Conservation (phyloP, 2,888 invertebrate genomes). For the Sisyra terminalis region DNA sequence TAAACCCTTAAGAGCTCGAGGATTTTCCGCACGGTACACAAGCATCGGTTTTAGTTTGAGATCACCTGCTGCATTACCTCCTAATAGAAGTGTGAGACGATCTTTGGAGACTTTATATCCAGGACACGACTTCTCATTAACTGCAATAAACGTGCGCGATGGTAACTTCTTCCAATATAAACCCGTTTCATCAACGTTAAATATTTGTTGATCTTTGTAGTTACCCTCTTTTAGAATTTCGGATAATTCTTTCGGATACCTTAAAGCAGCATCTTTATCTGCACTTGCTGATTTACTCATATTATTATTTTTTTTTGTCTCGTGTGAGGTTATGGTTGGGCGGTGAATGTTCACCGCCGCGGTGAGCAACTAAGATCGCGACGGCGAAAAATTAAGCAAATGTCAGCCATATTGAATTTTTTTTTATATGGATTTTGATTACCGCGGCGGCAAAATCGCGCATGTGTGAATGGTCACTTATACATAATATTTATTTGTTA, state of each 20-base stretch:
- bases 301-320: too few relatives aligned
- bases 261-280: neutral
- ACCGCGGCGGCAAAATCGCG: too few relatives aligned
- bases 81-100: constrained; percentile 17
- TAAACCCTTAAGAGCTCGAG: constrained; percentile 15
- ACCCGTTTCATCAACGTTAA: constrained; percentile 13
- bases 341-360: too few relatives aligned
- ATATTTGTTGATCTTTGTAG: constrained; percentile 11
- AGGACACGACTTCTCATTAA: constrained; percentile 13
- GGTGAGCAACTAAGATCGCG: too few relatives aligned
- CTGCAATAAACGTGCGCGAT: constrained; percentile 12
- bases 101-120: constrained; percentile 16
- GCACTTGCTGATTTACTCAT: constrained; percentile 12
- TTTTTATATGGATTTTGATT: too few relatives aligned
- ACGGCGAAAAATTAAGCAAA: too few relatives aligned
- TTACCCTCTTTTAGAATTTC: constrained; percentile 10
- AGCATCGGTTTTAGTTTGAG: constrained; percentile 20
- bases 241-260: constrained; percentile 7
- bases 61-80: constrained; percentile 19
- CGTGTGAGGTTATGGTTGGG: too few relatives aligned
- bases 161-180: constrained; percentile 13
- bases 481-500: too few relatives aligned
- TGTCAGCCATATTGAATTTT: too few relatives aligned
- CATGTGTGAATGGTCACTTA: too few relatives aligned
- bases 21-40: constrained; percentile 19